phyloP scores from a whole-genome alignment of 2,888 invertebrate genomes.

The Athalia circularis region DNA sequence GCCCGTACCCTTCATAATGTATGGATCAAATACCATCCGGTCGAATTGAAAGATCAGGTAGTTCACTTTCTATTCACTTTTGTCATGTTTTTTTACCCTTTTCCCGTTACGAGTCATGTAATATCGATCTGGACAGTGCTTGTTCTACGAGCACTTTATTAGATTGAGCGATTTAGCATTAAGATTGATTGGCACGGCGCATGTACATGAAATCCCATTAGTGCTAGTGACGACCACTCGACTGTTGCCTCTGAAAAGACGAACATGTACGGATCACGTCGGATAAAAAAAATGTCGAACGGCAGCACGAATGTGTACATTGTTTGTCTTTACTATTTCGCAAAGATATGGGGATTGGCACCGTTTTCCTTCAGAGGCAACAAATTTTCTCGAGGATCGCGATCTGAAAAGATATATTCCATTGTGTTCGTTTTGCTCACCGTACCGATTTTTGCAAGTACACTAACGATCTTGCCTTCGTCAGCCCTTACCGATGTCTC shows the following conservation, averaged over 20 bases:
- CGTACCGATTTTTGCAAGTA: too few species aligned
- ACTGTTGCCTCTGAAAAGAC: not conserved
- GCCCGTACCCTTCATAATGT: not conserved
- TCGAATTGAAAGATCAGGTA: slow-evolving; percentile 26
- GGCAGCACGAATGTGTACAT: not conserved
- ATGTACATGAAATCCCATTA: not conserved
- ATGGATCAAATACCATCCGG: slow-evolving; percentile 7
- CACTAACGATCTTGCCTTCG: not conserved
- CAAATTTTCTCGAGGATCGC: not conserved
- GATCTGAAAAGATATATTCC: not conserved
- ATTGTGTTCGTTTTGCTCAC: not conserved
- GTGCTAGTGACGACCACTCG: not conserved
- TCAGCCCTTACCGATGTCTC: not conserved
- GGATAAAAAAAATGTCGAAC: not conserved
- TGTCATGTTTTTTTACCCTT: not conserved
- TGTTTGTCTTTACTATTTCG: slow-evolving; percentile 5
- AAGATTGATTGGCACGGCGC: not conserved
- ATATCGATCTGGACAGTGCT: too few species aligned
- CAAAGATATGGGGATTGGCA: slow-evolving; percentile 22
- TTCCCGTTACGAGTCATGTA: too few species aligned
- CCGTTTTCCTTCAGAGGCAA: slow-evolving; percentile 1
- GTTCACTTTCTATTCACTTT: not conserved
- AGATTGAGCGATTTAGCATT: too few species aligned
- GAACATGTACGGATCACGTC: not conserved
- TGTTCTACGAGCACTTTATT: too few species aligned